Evolutionary conservation across 2,113 vertebrate genomes (phyloP), one percentile per base, ranked within the genome.

Genomic region (Actinemys pallida): DNA sequence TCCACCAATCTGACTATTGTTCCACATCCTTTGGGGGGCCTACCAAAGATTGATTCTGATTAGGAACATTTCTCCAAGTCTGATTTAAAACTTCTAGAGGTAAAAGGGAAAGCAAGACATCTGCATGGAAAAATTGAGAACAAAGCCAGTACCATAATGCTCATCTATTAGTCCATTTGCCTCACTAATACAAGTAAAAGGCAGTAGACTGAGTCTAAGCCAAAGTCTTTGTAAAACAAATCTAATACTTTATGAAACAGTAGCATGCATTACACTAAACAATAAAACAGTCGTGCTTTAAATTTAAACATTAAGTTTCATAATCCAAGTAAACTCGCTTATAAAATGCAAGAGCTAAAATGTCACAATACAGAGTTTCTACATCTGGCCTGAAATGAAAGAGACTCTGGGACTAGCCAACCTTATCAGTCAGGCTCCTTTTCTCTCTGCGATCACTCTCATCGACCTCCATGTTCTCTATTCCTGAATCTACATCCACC

Each of bases 401-500:
- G 17, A 87, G 45, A 69, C 10, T 50, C 10, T 2, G 8, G 2
- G 6, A 4, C 47, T 83, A 14, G 93, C 98, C 39, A 92, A 99
- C 99, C 99, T 99, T 99, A 94, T 99, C 99, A 1, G 99, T 97
- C 93, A 99, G 98, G 96, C 99, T 99, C 95, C 99, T 98, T 59
- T 99, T 99, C 97, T 99, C 99, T 92, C 99, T 98, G 95, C 99
- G 99, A 96, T 99, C 99, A 7, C 97, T 99, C 97, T 99, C 99
- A 35, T 99, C 99, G 1, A 99, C 99, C 96, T 99, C 99, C 99
- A 99, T 99, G 95, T 99, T 99, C 98, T 99, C 99, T 90, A 99
- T 99, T 96, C 99, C 99, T 95, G 99, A 99, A 99, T 99, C 99
- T 98, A 99, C 99, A 97, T 99, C 99, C 97, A 99, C 99, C 98